These are phyloP conservation scores for Podabrus alpinus DNA, from an alignment of 2,888 invertebrate genomes.

Conservation along the genomic window DNA sequence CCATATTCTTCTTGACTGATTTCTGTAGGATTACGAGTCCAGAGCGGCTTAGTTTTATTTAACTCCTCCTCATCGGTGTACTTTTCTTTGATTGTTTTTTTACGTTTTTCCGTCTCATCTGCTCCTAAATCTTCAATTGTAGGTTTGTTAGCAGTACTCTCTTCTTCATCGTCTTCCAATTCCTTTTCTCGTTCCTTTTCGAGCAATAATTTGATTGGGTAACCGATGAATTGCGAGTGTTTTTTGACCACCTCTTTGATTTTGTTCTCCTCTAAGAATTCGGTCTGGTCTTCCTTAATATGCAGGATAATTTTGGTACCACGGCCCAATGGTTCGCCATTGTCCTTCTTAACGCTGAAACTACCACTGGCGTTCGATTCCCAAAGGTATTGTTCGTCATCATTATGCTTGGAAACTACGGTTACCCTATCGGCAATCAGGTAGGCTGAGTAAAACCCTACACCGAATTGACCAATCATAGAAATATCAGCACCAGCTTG, in stretches of 20 bases:
- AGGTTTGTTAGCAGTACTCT: constrained; percentile 60
- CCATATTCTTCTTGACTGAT: constrained; percentile 66
- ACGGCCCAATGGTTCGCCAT: constrained; percentile 75
- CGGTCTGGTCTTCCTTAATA: constrained; percentile 81
- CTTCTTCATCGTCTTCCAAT: constrained; percentile 63
- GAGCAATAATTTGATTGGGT: constrained; percentile 90
- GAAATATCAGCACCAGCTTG: constrained; percentile 99
- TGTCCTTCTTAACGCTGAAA: constrained; percentile 85
- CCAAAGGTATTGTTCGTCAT: constrained; percentile 98
- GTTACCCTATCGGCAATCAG: constrained; percentile 92
- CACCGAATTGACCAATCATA: constrained; percentile 99
- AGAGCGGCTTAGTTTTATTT: constrained; percentile 68
- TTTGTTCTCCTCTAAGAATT: constrained; percentile 93
- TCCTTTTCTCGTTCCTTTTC: constrained; percentile 98
- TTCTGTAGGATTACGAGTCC: constrained; percentile 67
- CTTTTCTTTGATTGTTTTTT: constrained; percentile 70
- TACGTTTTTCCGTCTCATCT: constrained; percentile 65
- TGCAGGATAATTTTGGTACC: constrained; percentile 93
- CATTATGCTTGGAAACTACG: constrained; percentile 94
- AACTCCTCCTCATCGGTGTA: constrained; percentile 71
- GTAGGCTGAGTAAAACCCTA: constrained; percentile 99
- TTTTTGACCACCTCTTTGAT: constrained; percentile 98
- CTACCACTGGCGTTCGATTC: constrained; percentile 98
- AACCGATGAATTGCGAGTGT: constrained; percentile 80
- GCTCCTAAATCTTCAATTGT: constrained; percentile 65